A percentile compares a stretch with the other conserved stretches of the same genome.
These are phyloP conservation scores for Drosophila gaucha DNA, from an alignment of 2,888 invertebrate species.

Conservation along the genomic window DNA sequence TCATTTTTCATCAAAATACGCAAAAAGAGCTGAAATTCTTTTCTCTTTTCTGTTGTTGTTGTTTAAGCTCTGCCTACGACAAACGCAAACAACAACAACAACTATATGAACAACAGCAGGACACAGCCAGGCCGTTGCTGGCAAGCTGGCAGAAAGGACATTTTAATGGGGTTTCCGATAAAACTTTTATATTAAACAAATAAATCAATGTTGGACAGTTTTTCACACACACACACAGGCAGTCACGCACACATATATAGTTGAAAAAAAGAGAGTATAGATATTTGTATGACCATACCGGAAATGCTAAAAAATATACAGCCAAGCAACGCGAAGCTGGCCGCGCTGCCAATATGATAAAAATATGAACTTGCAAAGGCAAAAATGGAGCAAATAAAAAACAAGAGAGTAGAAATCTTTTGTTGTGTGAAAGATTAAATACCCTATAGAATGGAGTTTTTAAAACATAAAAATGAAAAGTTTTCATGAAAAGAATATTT, in stretches of 20 bases:
- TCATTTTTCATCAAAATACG: constrained; percentile 61
- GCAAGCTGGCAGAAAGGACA: constrained; percentile 80
- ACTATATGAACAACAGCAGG: constrained; percentile 53
- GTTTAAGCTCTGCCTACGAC: constrained; percentile 78
- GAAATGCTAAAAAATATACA: constrained; percentile 78
- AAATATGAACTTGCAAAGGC: constrained; percentile 76
- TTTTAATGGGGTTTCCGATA: constrained; percentile 83
- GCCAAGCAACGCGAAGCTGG: constrained; percentile 52
- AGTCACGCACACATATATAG: constrained; percentile 50
- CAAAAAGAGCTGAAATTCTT: constrained; percentile 69
- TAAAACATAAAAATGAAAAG: background rate
- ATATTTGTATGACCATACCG: constrained; percentile 71
- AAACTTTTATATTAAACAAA: constrained; percentile 81
- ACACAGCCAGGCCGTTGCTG: constrained; percentile 44
- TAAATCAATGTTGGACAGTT: constrained; percentile 82
- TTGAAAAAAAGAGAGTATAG: constrained; percentile 71
- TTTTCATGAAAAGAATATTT: background rate
- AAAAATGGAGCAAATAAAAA: constrained; percentile 17
- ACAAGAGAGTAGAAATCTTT: background rate
- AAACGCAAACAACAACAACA: constrained; percentile 64
- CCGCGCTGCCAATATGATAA: constrained; percentile 78
- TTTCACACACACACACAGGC: constrained; percentile 60
- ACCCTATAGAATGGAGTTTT: constrained; percentile 24
- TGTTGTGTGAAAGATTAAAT: constrained; percentile 3
- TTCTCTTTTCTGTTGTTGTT: constrained; percentile 49